Evolutionary conservation across 1,140 invertebrate species (phyloP).

Genomic region (Ooceraea biroi): DNA sequence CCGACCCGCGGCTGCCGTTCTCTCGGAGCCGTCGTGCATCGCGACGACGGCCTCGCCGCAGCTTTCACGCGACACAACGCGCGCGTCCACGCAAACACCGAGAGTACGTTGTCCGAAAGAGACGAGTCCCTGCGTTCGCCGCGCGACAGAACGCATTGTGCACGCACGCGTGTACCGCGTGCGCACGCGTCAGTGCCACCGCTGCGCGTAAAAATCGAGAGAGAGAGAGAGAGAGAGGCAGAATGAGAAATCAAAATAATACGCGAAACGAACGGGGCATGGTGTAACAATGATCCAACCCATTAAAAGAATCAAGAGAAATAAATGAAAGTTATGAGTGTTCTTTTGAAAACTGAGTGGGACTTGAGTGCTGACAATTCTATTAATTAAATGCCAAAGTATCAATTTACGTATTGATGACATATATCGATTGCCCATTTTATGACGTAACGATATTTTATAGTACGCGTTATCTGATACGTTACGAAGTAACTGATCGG

Average conservation of each 20-base stretch:
- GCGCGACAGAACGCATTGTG: conserved; percentile 11
- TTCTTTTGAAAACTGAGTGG: too few relatives aligned
- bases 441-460: too few relatives aligned
- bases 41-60: conserved; percentile 20
- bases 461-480: too few relatives aligned
- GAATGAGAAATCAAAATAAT: conserved; percentile 9
- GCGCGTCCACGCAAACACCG: neutral
- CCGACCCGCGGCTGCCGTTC: too few relatives aligned
- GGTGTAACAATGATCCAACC: neutral
- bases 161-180: conserved; percentile 26
- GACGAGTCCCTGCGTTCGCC: neutral
- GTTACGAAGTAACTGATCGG: too few relatives aligned
- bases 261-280: neutral
- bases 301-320: neutral
- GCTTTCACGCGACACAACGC: conserved; percentile 21
- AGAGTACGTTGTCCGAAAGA: conserved; percentile 54
- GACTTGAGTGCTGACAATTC: too few relatives aligned
- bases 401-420: too few relatives aligned
- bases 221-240: too few relatives aligned
- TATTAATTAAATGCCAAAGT: too few relatives aligned
- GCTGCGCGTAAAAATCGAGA: conserved; percentile 3
- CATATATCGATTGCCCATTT: too few relatives aligned
- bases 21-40: conserved; percentile 30
- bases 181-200: neutral
- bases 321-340: too few relatives aligned